Evolutionary conservation across 2,888 invertebrate species (phyloP).

Genomic region (Amiota mariae): DNA sequence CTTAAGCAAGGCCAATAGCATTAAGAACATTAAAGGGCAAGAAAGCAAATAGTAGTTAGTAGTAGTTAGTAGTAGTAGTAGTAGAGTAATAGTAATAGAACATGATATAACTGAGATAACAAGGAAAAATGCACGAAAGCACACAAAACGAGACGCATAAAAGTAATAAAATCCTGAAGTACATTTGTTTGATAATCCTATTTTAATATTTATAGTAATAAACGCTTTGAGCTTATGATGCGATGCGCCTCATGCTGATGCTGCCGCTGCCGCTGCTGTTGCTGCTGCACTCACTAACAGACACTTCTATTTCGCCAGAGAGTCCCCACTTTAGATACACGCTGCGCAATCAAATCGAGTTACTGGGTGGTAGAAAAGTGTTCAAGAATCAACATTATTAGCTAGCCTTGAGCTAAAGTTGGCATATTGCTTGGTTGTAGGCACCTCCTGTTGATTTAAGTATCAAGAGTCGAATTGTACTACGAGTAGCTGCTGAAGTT

Average conservation of each 20-base stretch:
- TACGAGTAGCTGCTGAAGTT: too few relatives aligned
- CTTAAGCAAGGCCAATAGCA: not conserved
- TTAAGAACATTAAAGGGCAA: not conserved
- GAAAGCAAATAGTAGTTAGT: not conserved
- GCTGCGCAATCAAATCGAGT: slow-evolving; percentile 34
- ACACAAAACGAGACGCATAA: slow-evolving; percentile 44
- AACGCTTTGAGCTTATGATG: slow-evolving; percentile 47
- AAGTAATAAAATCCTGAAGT: slow-evolving; percentile 62
- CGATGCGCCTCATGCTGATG: too few relatives aligned
- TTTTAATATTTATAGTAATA: slow-evolving; percentile 66
- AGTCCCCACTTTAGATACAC: slow-evolving; percentile 40
- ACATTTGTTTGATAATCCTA: slow-evolving; percentile 62
- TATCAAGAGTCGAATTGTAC: too few relatives aligned
- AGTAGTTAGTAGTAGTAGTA: not conserved
- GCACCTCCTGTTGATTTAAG: slow-evolving; percentile 16
- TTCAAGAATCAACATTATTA: slow-evolving; percentile 12
- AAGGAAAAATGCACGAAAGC: slow-evolving; percentile 41
- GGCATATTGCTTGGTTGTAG: too few relatives aligned
- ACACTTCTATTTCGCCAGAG: too few relatives aligned
- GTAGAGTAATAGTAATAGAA: too few relatives aligned
- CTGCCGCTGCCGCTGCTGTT: too few relatives aligned
- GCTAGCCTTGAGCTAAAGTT: slow-evolving; percentile 32
- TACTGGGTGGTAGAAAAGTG: not conserved
- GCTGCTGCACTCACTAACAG: too few relatives aligned
- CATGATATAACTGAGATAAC: too few relatives aligned